A percentile compares a stretch with the other conserved stretches of the same genome.
phyloP scores from a whole-genome alignment of 2,113 vertebrate genomes.

The Vulpes vulpes region DNA sequence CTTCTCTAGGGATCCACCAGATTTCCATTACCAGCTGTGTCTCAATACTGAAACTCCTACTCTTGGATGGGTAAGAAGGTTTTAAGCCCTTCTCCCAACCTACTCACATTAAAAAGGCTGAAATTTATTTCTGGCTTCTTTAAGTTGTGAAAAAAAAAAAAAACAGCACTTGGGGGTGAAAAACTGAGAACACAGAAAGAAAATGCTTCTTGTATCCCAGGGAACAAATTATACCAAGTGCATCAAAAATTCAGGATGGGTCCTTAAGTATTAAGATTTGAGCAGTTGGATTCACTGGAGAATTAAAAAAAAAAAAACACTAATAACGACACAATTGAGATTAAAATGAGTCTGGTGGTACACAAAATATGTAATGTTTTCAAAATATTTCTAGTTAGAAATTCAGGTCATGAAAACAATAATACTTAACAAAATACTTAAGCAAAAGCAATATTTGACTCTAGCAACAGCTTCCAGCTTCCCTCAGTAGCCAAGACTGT shows the following conservation, averaged over 20 bases:
- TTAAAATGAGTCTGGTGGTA: not conserved
- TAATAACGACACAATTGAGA: not conserved
- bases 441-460: not conserved
- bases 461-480: not conserved
- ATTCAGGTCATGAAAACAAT: not conserved
- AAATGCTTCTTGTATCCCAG: not conserved
- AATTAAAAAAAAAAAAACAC: not conserved
- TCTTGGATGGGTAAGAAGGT: not conserved
- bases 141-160: not conserved
- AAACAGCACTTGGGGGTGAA: not conserved
- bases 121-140: constrained; percentile 12
- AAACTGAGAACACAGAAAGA: not conserved
- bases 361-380: not conserved
- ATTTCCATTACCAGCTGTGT: constrained; percentile 50
- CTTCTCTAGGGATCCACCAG: not conserved
- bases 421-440: constrained; percentile 16
- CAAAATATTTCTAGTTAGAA: constrained; percentile 12
- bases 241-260: not conserved
- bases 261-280: not conserved
- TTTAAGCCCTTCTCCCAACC: not conserved
- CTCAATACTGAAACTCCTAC: not conserved
- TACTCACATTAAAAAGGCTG: not conserved
- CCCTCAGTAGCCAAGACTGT: not conserved
- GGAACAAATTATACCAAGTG: not conserved
- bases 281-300: not conserved